Evolutionary conservation across 2,888 invertebrate genomes (phyloP), one percentile per base, ranked within the genome.

Genomic region (Synanthedon andrenaeformis): DNA sequence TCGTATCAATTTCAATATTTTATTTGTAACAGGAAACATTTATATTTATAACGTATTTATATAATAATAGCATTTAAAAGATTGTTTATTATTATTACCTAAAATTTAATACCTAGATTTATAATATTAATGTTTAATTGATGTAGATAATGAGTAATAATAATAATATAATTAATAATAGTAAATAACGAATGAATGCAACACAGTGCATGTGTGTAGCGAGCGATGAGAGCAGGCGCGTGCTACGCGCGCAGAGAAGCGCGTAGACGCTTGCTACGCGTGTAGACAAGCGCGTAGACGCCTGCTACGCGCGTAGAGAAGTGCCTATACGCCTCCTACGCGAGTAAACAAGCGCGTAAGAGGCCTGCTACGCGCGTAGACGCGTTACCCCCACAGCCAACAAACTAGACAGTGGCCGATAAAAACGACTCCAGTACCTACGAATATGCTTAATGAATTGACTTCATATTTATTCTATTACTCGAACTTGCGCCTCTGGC

Each of bases 21-120:
- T 82, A 81, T 86, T 85, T 84, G 86, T 88, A 88, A 88, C 88
- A 88, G 88, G 88, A 87, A 88, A 88, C 88, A 88, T 88, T 88
- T 85, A 87, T 88, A 83, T 84, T 85, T 79, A 88, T 88, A 88
- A 88, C 88, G 87, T 88, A 88, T 88, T 88, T 87, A 86, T 88
- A 88, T 88, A 86, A 87, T 88, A 86, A 86, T 86, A 87, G 87
- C 86, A 81, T 88, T 88, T 86, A 88, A 88, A 88, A 88, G 87
- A 86, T 88, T 88, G 88, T 88, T 88, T 84, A 86, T 85, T 88
- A 83, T 85, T 84, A 85, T 84, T 88, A 88, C 84, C 88, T 88
- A 88, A 87, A 87, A 83, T 88, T 88, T 86, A 76, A 84, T 87
- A 87, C 76, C 87, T 87, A 86, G 72, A 77, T 81, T 86, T 82